Evolutionary conservation across 2,888 invertebrate genomes (phyloP), one percentile per base, ranked within the genome.

Genomic region (Cybosia mesomella): DNA sequence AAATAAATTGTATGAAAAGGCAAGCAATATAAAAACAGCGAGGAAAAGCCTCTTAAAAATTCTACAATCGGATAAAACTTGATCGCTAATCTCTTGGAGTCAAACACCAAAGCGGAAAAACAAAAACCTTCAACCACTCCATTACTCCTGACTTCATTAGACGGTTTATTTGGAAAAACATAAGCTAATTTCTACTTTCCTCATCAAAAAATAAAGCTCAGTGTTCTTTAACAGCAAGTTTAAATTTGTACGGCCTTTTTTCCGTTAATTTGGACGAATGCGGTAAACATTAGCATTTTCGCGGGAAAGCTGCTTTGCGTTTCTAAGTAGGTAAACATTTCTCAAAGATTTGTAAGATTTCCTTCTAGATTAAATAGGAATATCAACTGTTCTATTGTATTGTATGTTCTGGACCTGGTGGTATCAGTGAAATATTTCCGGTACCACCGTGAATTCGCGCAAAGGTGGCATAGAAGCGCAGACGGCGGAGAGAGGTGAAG

Each of bases 261-360:
- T 84, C 82, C 75, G 82, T 89, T 88, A 88, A 89, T 90, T 90
- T 87, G 78, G 82, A 81, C 74, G 77, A 81, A 72, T 76, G 82
- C 74, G 82, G 83, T 80, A 79, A 79, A 87, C 88, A 92, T 93
- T 92, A 90, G 87, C 88, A 90, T 89, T 89, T 82, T 84, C 76
- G 76, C 77, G 83, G 82, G 82, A 88, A 93, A 90, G 90, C 92
- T 87, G 86, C 88, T 91, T 91, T 89, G 85, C 87, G 88, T 88
- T 89, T 87, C 89, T 89, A 87, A 87, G 85, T 85, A 83, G 83
- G 84, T 84, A 88, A 88, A 90, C 87, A 90, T 71, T 87, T 82
- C 82, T 76, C 68, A 55, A 71, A 83, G 84, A 86, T 85, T 83
- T 82, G 79, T 72, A 59, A 74, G 67, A 74, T 72, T 74, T 68